Percentiles rank a stretch among this genome's conserved stretches.
Conservation (phyloP, 2,888 invertebrate species). For the Sepiola atlantica region DNA sequence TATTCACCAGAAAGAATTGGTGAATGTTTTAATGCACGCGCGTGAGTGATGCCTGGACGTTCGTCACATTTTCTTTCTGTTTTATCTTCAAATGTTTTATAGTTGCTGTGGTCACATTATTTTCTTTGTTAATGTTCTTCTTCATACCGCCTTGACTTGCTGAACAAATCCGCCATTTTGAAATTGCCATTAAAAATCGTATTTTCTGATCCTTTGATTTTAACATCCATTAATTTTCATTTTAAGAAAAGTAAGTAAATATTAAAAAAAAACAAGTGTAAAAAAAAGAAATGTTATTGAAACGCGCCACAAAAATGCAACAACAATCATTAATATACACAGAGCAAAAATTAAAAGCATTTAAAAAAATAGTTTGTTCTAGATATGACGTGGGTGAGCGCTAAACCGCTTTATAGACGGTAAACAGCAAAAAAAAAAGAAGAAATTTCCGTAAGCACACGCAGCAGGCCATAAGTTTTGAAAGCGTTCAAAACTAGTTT, state of each 20-base stretch:
- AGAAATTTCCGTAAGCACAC: background rate
- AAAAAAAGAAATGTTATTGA: background rate
- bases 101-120: no score
- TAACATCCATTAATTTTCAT: background rate
- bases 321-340: constrained; percentile 17
- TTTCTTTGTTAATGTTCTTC: no score
- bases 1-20: background rate
- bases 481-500: background rate
- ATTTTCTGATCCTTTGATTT: background rate
- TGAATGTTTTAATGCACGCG: background rate
- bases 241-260: background rate
- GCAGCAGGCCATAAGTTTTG: constrained; percentile 32
- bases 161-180: no score
- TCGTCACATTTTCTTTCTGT: no score
- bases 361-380: background rate
- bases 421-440: background rate
- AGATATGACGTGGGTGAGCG: background rate
- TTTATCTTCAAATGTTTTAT: no score
- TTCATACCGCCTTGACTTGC: no score
- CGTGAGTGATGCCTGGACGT: background rate
- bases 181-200: background rate
- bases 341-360: constrained; percentile 17
- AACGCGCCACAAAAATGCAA: constrained; percentile 35
- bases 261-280: background rate
- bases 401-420: background rate